Percentiles rank a stretch among this genome's conserved stretches.
These are phyloP conservation scores for pig (Sus scrofa) DNA, from an alignment of 2,113 vertebrate genomes.

Conservation along the genomic window DNA sequence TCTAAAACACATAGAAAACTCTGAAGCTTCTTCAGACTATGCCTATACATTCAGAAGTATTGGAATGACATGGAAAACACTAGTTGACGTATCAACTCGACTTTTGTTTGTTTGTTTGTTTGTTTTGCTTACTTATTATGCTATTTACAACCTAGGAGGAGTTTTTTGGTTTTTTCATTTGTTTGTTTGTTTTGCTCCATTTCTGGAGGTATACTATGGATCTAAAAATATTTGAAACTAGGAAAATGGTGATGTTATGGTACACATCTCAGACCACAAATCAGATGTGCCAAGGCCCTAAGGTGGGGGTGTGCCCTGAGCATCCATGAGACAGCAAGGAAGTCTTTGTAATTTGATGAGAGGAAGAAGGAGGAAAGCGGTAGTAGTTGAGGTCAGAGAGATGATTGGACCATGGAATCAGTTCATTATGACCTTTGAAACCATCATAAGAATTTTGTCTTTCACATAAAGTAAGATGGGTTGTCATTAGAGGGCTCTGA, in stretches of 20 bases:
- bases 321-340: neutral
- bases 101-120: no score
- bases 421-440: neutral
- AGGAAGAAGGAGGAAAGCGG: neutral
- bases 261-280: neutral
- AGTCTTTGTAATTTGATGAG: no score
- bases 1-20: neutral
- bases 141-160: neutral
- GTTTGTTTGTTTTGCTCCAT: no score
- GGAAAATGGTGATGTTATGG: neutral
- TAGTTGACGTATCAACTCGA: no score
- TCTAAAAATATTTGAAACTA: neutral
- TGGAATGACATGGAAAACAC: neutral
- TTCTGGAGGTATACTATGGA: no score
- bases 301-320: neutral
- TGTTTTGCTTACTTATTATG: neutral
- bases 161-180: no score
- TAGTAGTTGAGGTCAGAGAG: neutral
- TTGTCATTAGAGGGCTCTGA: neutral
- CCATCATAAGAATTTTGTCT: neutral
- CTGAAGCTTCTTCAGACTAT: neutral
- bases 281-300: neutral
- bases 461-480: neutral
- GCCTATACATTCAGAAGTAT: neutral
- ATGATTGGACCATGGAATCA: fast-evolving